Evolutionary conservation across 2,888 invertebrate genomes (phyloP).

Genomic region (Spilarctia lutea): DNA sequence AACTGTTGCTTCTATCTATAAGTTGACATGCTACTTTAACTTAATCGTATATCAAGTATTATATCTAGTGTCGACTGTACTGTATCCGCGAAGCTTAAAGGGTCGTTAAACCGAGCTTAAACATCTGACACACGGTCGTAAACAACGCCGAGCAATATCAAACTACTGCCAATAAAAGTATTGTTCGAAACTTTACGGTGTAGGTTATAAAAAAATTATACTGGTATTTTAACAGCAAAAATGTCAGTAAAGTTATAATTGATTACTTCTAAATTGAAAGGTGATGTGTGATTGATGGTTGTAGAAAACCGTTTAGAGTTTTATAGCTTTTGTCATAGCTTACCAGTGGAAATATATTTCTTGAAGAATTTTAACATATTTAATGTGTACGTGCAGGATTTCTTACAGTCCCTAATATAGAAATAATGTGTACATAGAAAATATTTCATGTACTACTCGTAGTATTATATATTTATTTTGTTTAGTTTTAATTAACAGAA

Average conservation of each 20-base stretch:
- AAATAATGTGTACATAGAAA: too few relatives aligned
- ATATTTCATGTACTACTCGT: too few relatives aligned
- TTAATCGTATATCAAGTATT: constrained; percentile 30
- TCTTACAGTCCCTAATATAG: not conserved
- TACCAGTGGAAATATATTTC: not conserved
- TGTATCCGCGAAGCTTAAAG: constrained; percentile 56
- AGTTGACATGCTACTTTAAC: constrained; percentile 22
- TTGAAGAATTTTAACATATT: not conserved
- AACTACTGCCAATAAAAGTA: constrained; percentile 26
- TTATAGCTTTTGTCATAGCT: constrained; percentile 1
- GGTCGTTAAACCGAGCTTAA: constrained; percentile 67
- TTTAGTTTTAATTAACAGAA: not conserved
- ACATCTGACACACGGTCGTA: constrained; percentile 62
- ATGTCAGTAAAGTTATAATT: constrained; percentile 19
- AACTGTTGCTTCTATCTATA: constrained; percentile 7
- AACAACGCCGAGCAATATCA: constrained; percentile 46
- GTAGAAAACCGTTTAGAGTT: constrained; percentile 9
- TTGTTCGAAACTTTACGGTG: constrained; percentile 28
- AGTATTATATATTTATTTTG: too few relatives aligned
- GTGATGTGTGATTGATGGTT: constrained; percentile 15
- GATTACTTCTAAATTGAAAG: constrained; percentile 14
- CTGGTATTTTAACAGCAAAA: constrained; percentile 15
- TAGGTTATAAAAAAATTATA: constrained; percentile 19
- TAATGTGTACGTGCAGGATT: not conserved
- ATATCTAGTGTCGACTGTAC: constrained; percentile 46